Conservation (phyloP, 30 jellyfish, hydroid and myxozoan species). For the Turritopsis rubra region DNA sequence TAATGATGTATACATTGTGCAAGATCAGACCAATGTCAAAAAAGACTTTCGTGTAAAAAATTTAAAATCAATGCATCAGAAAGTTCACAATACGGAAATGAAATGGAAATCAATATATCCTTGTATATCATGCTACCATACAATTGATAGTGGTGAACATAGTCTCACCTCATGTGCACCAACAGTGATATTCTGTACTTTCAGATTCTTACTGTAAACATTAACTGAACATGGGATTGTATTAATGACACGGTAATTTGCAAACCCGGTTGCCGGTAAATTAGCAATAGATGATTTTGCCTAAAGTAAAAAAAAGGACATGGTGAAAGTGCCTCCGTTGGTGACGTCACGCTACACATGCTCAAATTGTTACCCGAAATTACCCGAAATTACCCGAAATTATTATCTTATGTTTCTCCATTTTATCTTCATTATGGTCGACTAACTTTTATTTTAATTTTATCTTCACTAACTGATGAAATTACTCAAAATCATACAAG, state of each 20-base stretch:
- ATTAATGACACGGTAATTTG: conserved; percentile 85
- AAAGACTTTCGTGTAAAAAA: too few species aligned
- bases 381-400: too few species aligned
- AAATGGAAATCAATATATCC: too few species aligned
- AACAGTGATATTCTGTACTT: conserved; percentile 39
- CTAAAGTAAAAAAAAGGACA: conserved; percentile 17
- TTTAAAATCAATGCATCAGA: too few species aligned
- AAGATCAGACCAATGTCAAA: too few species aligned
- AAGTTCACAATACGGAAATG: too few species aligned
- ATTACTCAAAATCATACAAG: too few species aligned
- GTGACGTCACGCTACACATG: background rate
- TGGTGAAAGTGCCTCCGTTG: background rate
- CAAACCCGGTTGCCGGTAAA: conserved; percentile 97
- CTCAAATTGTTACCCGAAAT: background rate
- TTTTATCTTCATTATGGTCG: too few species aligned
- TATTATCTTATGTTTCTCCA: too few species aligned
- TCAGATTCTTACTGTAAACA: conserved; percentile 56
- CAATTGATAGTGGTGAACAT: background rate
- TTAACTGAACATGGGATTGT: conserved; percentile 77
- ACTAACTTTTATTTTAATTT: too few species aligned
- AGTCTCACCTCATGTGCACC: conserved; percentile 56
- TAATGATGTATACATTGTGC: too few species aligned
- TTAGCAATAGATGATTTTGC: conserved; percentile 88
- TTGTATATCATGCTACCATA: background rate
- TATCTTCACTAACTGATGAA: too few species aligned